Evolutionary conservation across 2,888 invertebrate genomes (phyloP).

Genomic region (Caenorhabditis afra): DNA sequence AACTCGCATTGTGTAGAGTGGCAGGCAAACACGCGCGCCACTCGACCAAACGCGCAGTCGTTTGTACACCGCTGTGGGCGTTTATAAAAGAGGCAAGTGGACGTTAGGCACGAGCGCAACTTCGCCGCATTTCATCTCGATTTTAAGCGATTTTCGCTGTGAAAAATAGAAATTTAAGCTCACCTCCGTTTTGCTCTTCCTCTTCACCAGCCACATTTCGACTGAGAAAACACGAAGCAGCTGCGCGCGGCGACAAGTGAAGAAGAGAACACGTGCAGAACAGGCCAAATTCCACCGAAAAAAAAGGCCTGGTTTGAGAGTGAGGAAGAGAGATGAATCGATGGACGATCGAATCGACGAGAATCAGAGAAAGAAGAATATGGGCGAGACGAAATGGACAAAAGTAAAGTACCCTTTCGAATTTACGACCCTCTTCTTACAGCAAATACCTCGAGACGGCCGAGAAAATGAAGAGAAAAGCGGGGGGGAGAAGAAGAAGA

Average conservation of each 20-base stretch:
- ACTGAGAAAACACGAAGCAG: too few relatives aligned
- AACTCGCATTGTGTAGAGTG: conserved; percentile 24
- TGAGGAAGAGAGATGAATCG: conserved; percentile 14
- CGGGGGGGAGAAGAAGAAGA: conserved; percentile 4
- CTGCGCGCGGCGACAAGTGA: too few relatives aligned
- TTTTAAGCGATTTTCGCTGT: neutral
- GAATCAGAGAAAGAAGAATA: conserved; percentile 21
- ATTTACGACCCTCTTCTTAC: conserved; percentile 32
- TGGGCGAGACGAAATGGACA: conserved; percentile 31
- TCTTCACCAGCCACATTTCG: neutral
- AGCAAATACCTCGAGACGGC: conserved; percentile 3
- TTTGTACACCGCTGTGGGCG: neutral
- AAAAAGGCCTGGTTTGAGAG: conserved; percentile 1
- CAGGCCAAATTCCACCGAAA: too few relatives aligned
- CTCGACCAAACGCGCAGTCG: conserved; percentile 48
- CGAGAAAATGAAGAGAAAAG: neutral
- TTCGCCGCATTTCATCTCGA: neutral
- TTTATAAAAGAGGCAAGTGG: conserved; percentile 8
- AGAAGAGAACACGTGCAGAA: too few relatives aligned
- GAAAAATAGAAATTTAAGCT: neutral
- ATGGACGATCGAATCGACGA: conserved; percentile 31
- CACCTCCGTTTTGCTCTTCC: conserved; percentile 16
- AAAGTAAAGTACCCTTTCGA: conserved; percentile 27
- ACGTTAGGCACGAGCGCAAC: neutral
- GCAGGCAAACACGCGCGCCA: conserved; percentile 33